These are phyloP conservation scores for Agriopis leucophaearia DNA, from an alignment of 2,888 invertebrate genomes.

Conservation along the genomic window DNA sequence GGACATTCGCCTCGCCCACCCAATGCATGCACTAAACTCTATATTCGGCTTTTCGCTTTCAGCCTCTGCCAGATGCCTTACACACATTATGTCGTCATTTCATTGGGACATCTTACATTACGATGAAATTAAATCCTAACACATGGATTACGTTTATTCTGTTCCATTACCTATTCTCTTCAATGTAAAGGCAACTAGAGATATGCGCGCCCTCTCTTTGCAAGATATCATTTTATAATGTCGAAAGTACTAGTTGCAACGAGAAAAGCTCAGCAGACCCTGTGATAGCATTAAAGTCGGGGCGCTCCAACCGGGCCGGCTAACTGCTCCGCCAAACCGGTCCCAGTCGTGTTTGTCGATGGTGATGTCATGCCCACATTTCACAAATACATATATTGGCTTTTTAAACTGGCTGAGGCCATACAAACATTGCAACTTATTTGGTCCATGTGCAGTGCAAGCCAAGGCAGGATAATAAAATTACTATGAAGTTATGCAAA, in stretches of 20 bases:
- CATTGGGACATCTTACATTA: background rate
- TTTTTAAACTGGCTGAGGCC: background rate
- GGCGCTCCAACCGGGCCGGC: slow-evolving; percentile 32
- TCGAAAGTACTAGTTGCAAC: background rate
- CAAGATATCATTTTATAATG: background rate
- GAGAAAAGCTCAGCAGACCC: slow-evolving; percentile 11
- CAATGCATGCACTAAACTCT: too few species aligned
- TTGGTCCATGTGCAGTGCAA: background rate
- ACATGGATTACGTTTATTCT: background rate
- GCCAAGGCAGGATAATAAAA: background rate
- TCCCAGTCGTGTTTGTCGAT: slow-evolving; percentile 43
- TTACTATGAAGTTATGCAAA: too few species aligned
- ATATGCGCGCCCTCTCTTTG: background rate
- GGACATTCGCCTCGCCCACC: too few species aligned
- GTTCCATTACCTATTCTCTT: background rate
- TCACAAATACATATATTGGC: slow-evolving; percentile 24
- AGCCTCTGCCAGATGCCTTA: too few species aligned
- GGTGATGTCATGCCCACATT: slow-evolving; percentile 48
- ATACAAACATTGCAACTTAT: background rate
- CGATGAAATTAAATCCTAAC: background rate
- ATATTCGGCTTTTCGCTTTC: too few species aligned
- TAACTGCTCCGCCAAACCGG: slow-evolving; percentile 49
- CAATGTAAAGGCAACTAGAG: background rate
- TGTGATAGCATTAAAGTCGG: slow-evolving; percentile 5
- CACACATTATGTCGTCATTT: too few species aligned